Evolutionary conservation across 2,113 vertebrate species (phyloP), one percentile per base, ranked within the genome.

Genomic region (Solenodon paradoxus): DNA sequence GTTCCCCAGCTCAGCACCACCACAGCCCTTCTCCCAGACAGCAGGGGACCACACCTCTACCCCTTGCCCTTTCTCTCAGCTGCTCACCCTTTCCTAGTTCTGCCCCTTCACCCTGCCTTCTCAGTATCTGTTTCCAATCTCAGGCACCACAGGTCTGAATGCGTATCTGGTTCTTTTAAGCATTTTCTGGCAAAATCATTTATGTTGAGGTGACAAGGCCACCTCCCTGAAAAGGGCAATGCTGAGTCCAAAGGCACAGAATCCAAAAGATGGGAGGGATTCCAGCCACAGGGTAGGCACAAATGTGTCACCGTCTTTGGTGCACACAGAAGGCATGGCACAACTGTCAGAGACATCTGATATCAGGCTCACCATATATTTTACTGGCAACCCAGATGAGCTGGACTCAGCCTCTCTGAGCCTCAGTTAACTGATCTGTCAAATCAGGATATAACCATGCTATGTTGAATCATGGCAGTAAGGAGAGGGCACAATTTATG

Each of bases 131-230:
- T 81, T n/a, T 66, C 42, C 28, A 24, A 59, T 38, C 63, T 51
- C 51, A 57, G 49, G 13, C 69, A 32, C 57, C 17, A 8, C 0
- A 42, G 30, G 20, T 49, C 47, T 74, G 51, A 75, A 63, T 47
- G 55, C 59, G 86, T 78, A 49, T 28, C 72, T n/a, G 3, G 13
- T 30, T 57, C 53, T 61, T 93, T 82, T 90, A 47, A 79, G 87
- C 79, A 42, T 5, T 83, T 79, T 89, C 83, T 80, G 47, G 59
- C 38, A 42, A 93, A 93, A 87, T 74, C 83, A 79, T 6, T 57
- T 59, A 38, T 9, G 3, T 19, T 53, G 72, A 71, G 47, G 38
- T 71, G 30, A 93, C 42, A 38, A n/a, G 13, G 59, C 40, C 28
- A 28, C 53, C 26, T 68, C 49, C 57, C 51, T 3, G 42, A 57